Evolutionary conservation across 53 echinoderm and acorn worm species (phyloP).

Genomic region (Echinarachnius parma): DNA sequence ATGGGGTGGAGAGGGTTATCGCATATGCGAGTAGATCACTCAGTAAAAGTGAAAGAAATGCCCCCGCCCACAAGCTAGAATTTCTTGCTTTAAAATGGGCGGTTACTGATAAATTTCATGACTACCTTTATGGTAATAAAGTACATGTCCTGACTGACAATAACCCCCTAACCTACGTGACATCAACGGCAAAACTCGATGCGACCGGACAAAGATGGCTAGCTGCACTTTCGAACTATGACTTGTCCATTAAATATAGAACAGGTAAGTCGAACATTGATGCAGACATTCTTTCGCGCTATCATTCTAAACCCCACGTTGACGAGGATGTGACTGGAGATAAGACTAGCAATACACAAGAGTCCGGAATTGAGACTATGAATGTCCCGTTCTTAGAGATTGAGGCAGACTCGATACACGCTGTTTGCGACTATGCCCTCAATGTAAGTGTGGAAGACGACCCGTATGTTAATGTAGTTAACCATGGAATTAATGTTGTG

Average conservation of each 20-base stretch:
- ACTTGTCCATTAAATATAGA: background rate
- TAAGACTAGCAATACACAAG: too few relatives aligned
- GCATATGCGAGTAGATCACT: constrained; percentile 38
- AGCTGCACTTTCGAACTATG: background rate
- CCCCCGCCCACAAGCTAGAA: constrained; percentile 27
- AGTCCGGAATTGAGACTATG: too few relatives aligned
- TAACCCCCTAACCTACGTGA: background rate
- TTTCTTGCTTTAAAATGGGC: constrained; percentile 18
- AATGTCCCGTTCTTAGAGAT: too few relatives aligned
- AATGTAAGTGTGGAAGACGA: constrained; percentile 11
- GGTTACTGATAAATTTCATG: background rate
- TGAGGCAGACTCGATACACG: background rate
- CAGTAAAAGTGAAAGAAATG: constrained; percentile 22
- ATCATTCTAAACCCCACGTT: too few relatives aligned
- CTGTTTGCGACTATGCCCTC: background rate
- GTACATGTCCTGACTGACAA: background rate
- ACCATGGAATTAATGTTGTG: background rate
- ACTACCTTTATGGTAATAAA: background rate
- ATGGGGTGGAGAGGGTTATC: constrained; percentile 17
- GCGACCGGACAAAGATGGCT: background rate
- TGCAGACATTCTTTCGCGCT: too few relatives aligned
- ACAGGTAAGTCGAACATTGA: too few relatives aligned
- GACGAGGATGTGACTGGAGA: too few relatives aligned
- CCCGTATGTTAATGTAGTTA: constrained; percentile 12
- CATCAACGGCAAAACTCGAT: background rate